Evolutionary conservation across 2,113 vertebrate species (phyloP).

Genomic region (Colinus virginianus): DNA sequence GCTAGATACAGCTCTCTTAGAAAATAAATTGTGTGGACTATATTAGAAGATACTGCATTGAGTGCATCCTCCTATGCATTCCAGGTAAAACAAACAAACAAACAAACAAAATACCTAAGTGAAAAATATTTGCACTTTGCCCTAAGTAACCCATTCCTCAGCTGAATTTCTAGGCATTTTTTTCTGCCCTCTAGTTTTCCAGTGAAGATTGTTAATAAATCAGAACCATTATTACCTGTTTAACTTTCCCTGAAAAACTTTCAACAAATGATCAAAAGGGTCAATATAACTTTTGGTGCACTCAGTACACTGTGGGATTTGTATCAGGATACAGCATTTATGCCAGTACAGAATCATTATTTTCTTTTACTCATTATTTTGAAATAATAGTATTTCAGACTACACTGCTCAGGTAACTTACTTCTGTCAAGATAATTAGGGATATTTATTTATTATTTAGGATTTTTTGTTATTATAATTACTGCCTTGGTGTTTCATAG

Average conservation of each 20-base stretch:
- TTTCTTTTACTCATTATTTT: not conserved
- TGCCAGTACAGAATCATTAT: accelerated
- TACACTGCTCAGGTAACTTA: not conserved
- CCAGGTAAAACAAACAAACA: no score
- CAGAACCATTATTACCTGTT: not conserved
- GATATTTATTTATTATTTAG: no score
- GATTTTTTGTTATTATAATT: not conserved
- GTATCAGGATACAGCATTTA: not conserved
- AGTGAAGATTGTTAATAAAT: not conserved
- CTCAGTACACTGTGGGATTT: not conserved
- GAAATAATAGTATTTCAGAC: not conserved
- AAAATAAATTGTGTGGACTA: not conserved
- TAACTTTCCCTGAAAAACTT: not conserved
- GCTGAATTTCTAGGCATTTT: not conserved
- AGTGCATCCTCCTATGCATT: not conserved
- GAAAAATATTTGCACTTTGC: not conserved
- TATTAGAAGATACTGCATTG: not conserved
- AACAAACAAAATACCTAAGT: not conserved
- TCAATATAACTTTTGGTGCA: not conserved
- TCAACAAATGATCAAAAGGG: not conserved
- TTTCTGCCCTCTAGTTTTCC: not conserved
- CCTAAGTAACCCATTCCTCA: not conserved
- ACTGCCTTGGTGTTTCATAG: not conserved
- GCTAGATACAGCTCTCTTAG: not conserved
- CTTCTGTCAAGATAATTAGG: not conserved